Conservation (phyloP, 2,888 invertebrate genomes). For the Subacronicta megacephala region DNA sequence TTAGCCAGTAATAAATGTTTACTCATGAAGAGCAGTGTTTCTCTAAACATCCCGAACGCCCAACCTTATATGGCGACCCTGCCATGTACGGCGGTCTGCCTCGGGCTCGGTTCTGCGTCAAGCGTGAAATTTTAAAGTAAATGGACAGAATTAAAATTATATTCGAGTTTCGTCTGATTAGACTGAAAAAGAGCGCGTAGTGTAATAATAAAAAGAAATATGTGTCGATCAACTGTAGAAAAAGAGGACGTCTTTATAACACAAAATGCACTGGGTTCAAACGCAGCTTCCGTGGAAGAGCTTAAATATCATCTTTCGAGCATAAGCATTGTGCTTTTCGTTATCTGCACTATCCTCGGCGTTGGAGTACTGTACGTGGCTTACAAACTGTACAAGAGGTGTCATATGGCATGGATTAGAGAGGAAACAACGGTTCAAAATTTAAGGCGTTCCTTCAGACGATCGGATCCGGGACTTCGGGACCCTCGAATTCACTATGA, state of each 20-base stretch:
- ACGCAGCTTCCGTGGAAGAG: not conserved
- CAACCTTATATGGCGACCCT: slow-evolving; percentile 1
- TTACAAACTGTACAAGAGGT: not conserved
- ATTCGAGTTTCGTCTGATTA: too few species aligned
- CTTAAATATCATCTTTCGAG: not conserved
- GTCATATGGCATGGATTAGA: not conserved
- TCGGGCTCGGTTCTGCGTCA: not conserved
- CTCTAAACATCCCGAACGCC: not conserved
- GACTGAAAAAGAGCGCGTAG: not conserved
- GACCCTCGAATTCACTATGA: not conserved
- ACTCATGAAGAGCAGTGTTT: not conserved
- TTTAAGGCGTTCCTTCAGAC: not conserved
- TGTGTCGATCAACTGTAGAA: not conserved
- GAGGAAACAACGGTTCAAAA: slow-evolving; percentile 1
- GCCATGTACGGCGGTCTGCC: not conserved
- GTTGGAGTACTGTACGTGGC: not conserved
- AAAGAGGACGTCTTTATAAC: not conserved
- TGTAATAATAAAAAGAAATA: not conserved
- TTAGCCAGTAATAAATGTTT: not conserved
- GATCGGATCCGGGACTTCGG: not conserved
- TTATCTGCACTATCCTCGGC: not conserved
- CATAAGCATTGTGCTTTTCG: not conserved
- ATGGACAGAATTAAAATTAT: too few species aligned
- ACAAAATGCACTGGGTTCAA: slow-evolving; percentile 1
- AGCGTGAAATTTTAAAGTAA: not conserved